phyloP scores from a whole-genome alignment of 1,140 invertebrate genomes.

The Cheumatopsyche charites region DNA sequence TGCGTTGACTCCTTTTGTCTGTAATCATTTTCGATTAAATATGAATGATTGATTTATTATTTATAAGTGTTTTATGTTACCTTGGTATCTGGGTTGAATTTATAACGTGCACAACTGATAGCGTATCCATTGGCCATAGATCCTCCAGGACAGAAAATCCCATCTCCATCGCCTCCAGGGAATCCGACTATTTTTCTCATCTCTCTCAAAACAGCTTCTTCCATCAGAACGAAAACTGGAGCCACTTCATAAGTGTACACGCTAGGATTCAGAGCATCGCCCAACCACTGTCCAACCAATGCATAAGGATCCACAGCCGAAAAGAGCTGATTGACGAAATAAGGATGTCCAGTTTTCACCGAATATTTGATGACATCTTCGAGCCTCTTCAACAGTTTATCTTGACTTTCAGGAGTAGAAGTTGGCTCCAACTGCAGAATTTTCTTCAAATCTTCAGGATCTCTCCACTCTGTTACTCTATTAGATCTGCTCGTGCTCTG shows the following conservation, averaged over 20 bases:
- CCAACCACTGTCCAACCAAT: slow-evolving; percentile 82
- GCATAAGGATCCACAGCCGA: slow-evolving; percentile 87
- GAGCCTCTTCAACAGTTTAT: slow-evolving; percentile 69
- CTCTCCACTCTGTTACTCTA: slow-evolving; percentile 77
- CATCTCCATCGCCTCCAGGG: slow-evolving; percentile 77
- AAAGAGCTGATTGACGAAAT: slow-evolving; percentile 86
- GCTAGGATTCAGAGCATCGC: slow-evolving; percentile 84
- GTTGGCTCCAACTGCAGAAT: slow-evolving; percentile 71
- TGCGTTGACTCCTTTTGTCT: slow-evolving; percentile 73
- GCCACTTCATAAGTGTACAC: slow-evolving; percentile 93
- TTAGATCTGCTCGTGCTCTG: slow-evolving; percentile 70
- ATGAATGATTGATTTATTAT: no score
- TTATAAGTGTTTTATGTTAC: slow-evolving; percentile 55
- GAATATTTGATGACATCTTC: slow-evolving; percentile 77
- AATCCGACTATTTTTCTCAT: slow-evolving; percentile 90
- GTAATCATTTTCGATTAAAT: slow-evolving; percentile 36
- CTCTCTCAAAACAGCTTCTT: slow-evolving; percentile 77
- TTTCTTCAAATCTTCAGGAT: slow-evolving; percentile 69
- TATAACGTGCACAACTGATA: slow-evolving; percentile 85
- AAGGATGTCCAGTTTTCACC: slow-evolving; percentile 86
- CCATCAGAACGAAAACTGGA: slow-evolving; percentile 87
- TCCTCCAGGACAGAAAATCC: slow-evolving; percentile 94
- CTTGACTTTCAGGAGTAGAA: slow-evolving; percentile 66
- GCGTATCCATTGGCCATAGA: slow-evolving; percentile 96
- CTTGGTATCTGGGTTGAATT: slow-evolving; percentile 80